Base-by-base conservation (phyloP, 2,113 vertebrate genomes). In the Cyprinodon brontotheroides region DNA sequence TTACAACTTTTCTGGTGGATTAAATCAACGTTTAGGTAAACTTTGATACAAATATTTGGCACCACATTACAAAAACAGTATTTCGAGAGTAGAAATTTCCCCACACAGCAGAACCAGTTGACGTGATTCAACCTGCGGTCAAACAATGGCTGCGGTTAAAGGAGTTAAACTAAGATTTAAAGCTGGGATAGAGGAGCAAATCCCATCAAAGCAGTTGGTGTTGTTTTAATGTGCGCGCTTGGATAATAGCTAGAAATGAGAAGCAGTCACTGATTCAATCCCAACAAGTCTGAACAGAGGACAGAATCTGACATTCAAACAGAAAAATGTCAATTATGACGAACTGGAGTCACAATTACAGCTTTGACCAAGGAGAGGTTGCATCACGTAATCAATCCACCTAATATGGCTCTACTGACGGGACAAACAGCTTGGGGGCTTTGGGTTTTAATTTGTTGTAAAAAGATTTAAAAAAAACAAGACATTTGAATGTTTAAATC, bases 251-350 rank as follows among this genome's bases (percentile, higher is more conserved):
- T 20, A 29, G 15, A 57, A 57, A 57, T 57, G 17, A 57, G n/a
- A 57, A 57, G 50, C 50, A 57, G 48, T 50, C 17, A 15, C 15
- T 50, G 15, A 50, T 50, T 50, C 4, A 36, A 70, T 17, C 22
- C 22, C 48, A 75, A 40, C 72, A 72, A 72, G 71, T 71, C 76
- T 64, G 64, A 61, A 72, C 81, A 79, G 39, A 62, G 57, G 7
- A 22, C 9, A 40, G 4, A 29, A 1, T 41, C 11, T 37, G 20
- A 40, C 37, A 11, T 57, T 41, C 22, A 50, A 17, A 62, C 71
- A 71, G 17, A 62, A 37, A 74, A 50, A 61, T 47, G 47, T 29
- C 36, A 57, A 37, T 45, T n/a, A 57, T 62, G 39, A 70, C 15
- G 39, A 4, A 20, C 50, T 20, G 20, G 17, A n/a, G 17, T 8